Evolutionary conservation across 2,797 vertebrate genomes (phyloP).

Genomic region (Hozukius guyotensis): DNA sequence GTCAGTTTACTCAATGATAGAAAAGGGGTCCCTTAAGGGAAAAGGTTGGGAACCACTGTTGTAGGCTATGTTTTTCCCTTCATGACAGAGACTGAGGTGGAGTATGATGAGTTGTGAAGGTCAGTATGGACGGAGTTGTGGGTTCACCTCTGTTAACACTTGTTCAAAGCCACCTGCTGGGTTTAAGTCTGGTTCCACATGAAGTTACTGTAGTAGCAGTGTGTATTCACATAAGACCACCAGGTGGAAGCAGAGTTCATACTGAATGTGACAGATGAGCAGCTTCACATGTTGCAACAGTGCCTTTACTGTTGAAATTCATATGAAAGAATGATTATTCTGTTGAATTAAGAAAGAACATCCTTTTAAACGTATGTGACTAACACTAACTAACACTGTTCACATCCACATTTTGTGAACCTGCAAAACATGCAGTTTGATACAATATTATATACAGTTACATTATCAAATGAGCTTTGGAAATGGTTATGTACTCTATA

Average conservation of each 20-base stretch:
- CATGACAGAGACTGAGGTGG: not conserved
- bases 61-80: not conserved
- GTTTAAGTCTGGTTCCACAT: not conserved
- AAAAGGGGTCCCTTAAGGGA: too few species aligned
- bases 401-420: not conserved
- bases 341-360: not conserved
- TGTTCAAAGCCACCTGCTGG: not conserved
- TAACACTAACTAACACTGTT: not conserved
- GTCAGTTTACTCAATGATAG: too few species aligned
- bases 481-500: not conserved
- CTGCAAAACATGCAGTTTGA: not conserved
- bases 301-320: not conserved
- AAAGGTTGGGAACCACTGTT: too few species aligned
- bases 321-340: not conserved
- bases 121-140: not conserved
- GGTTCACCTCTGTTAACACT: not conserved
- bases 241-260: slow-evolving; percentile 35
- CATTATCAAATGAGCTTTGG: not conserved
- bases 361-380: not conserved
- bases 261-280: not conserved
- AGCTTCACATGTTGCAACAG: not conserved
- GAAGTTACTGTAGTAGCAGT: not conserved
- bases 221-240: not conserved
- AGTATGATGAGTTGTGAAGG: not conserved
- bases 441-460: not conserved